These are phyloP conservation scores for Cephus nigrinus DNA, from an alignment of 2,888 invertebrate species.

Conservation along the genomic window DNA sequence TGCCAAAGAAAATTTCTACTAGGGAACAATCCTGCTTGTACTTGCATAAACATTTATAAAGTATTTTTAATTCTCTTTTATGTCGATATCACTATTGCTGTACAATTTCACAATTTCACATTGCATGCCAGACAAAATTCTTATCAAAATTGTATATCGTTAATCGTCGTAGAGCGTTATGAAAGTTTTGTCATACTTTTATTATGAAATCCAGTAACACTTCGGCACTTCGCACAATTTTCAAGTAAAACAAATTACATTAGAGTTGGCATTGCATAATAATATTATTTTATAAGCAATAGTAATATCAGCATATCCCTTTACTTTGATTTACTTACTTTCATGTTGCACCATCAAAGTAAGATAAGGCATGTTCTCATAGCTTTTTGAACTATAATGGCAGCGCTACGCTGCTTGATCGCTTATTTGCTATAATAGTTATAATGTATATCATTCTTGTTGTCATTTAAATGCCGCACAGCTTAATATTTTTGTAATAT, in stretches of 20 bases:
- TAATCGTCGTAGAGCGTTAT: not conserved
- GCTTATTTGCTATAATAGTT: constrained; percentile 33
- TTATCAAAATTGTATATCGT: not conserved
- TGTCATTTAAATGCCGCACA: constrained; percentile 37
- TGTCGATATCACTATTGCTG: not conserved
- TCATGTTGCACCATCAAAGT: constrained; percentile 46
- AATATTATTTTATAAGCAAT: not conserved
- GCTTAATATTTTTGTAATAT: constrained; percentile 38
- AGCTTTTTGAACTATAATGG: constrained; percentile 32
- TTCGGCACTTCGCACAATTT: not conserved
- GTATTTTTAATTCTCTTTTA: not conserved
- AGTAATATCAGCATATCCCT: not conserved
- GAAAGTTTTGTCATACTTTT: not conserved
- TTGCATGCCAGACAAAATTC: not conserved
- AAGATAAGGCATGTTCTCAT: constrained; percentile 53
- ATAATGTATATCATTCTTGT: constrained; percentile 31
- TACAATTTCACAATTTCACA: not conserved
- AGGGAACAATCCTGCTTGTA: not conserved
- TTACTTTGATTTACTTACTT: constrained; percentile 9
- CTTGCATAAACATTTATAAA: not conserved
- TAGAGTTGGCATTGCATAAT: not conserved
- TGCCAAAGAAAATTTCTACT: not conserved
- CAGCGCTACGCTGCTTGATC: not conserved
- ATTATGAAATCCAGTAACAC: not conserved
- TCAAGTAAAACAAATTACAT: not conserved